phyloP scores from a whole-genome alignment of 2,797 vertebrate genomes.

The Syndactyla subalaris region DNA sequence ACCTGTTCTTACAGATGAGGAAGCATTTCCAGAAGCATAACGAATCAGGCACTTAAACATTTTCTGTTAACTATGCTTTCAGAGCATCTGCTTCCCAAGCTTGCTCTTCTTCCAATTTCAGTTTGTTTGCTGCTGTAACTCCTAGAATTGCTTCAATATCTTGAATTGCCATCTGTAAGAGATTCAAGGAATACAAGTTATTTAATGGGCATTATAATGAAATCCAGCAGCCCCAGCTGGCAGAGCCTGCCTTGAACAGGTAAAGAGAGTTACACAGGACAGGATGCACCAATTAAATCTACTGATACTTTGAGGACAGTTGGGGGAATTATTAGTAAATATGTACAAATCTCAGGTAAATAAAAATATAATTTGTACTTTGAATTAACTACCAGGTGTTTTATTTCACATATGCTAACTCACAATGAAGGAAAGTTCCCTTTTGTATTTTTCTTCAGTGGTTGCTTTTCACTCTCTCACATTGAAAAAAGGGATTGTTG shows the following conservation, averaged over 20 bases:
- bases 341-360: neutral
- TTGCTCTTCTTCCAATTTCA: conserved; percentile 66
- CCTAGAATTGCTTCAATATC: conserved; percentile 83
- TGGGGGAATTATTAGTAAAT: neutral
- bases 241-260: neutral
- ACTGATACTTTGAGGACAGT: neutral
- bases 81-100: conserved; percentile 30
- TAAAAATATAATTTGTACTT: neutral
- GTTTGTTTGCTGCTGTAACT: conserved; percentile 81
- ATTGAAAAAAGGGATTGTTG: neutral
- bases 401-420: neutral
- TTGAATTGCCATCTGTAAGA: conserved; percentile 74
- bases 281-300: neutral
- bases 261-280: neutral
- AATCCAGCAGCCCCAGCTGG: conserved; percentile 45
- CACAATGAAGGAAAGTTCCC: neutral
- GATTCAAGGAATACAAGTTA: conserved; percentile 33
- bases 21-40: conserved; percentile 9
- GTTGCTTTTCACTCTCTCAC: neutral
- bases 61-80: conserved; percentile 53
- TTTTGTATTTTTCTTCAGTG: neutral
- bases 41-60: conserved; percentile 22
- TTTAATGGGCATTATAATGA: conserved; percentile 29
- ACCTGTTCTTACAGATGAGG: conserved; percentile 53
- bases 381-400: conserved; percentile 26